A percentile compares a stretch with the other conserved stretches of the same genome.
These are phyloP conservation scores for Lateolabrax maculatus DNA, from an alignment of 2,797 vertebrate species.

Conservation along the genomic window DNA sequence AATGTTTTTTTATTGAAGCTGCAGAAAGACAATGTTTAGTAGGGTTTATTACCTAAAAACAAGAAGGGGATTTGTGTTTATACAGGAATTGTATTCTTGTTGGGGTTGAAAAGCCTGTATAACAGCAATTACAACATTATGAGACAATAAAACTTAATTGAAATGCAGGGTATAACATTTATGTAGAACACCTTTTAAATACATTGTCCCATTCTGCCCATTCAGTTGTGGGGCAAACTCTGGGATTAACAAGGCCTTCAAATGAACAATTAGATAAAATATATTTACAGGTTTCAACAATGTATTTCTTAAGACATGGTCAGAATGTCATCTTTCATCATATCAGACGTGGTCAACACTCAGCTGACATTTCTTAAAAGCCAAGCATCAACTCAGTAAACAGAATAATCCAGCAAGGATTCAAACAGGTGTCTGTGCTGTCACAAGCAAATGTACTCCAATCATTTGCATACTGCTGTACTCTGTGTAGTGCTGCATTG, in stretches of 20 bases:
- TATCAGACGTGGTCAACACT: not conserved
- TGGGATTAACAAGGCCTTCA: not conserved
- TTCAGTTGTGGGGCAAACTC: not conserved
- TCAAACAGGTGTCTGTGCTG: constrained; percentile 24
- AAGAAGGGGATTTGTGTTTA: not conserved
- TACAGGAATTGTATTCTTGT: not conserved
- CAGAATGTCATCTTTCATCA: not conserved
- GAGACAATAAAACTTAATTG: not conserved
- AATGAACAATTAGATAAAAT: not conserved
- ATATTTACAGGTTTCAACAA: not conserved
- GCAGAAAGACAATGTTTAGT: not conserved
- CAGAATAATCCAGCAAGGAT: not conserved
- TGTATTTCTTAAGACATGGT: not conserved
- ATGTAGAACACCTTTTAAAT: not conserved
- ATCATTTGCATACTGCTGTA: not conserved
- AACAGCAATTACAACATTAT: not conserved
- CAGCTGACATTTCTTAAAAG: not conserved
- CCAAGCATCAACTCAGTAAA: not conserved
- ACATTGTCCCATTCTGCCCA: not conserved
- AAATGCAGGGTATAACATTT: not conserved
- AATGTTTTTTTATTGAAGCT: not conserved
- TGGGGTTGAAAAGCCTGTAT: not conserved
- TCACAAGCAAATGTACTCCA: constrained; percentile 6
- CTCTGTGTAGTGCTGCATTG: constrained; percentile 1
- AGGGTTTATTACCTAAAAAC: not conserved